Evolutionary conservation across 2,113 vertebrate species (phyloP).

Genomic region (Ochotona curzoniae): DNA sequence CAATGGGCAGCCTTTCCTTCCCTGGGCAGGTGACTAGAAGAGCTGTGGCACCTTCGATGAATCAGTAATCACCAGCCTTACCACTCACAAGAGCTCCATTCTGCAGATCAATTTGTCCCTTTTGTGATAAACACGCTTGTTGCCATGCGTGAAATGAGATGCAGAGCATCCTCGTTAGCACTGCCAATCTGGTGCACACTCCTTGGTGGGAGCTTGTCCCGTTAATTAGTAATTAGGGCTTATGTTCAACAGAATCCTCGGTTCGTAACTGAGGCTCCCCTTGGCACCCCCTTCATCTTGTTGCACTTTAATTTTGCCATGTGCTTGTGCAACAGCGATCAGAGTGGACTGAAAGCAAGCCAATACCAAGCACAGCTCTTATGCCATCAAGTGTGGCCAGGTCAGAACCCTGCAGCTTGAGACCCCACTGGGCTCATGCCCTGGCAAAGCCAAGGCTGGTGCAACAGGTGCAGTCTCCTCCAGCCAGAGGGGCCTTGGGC

Average conservation of each 20-base stretch:
- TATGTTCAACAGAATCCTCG: constrained; percentile 70
- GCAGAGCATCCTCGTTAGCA: constrained; percentile 82
- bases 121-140: constrained; percentile 79
- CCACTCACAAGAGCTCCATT: constrained; percentile 64
- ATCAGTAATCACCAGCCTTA: constrained; percentile 61
- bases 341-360: background rate
- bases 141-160: constrained; percentile 82
- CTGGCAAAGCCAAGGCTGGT: no score
- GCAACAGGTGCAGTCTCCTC: no score
- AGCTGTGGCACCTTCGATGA: constrained; percentile 23
- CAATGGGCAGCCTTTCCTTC: background rate
- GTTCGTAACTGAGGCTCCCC: constrained; percentile 66
- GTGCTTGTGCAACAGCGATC: background rate
- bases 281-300: background rate
- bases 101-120: constrained; percentile 48
- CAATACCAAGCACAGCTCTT: no score
- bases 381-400: no score
- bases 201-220: constrained; percentile 81
- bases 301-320: background rate
- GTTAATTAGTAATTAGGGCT: constrained; percentile 86
- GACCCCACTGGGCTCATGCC: no score
- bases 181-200: constrained; percentile 83
- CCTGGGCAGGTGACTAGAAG: background rate
- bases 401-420: no score
- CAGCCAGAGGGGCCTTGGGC: no score